Conservation (phyloP, 2,797 vertebrate species). For the Sandelia bainsii region DNA sequence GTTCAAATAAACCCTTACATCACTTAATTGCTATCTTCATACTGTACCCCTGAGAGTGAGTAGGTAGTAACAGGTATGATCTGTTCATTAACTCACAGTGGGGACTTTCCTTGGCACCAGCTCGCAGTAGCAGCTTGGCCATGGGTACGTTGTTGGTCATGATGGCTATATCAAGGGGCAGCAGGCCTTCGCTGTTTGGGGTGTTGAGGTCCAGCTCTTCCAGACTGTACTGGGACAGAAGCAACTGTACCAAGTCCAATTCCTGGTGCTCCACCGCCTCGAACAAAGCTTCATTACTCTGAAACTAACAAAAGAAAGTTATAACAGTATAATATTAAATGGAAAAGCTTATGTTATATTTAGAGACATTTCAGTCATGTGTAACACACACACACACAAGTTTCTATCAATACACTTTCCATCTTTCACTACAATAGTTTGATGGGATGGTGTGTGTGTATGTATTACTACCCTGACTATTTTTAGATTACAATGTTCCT, state of each 20-base stretch:
- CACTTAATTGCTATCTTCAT: neutral
- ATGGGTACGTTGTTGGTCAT: constrained; percentile 96
- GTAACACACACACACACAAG: neutral
- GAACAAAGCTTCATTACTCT: constrained; percentile 90
- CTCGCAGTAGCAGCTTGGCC: constrained; percentile 88
- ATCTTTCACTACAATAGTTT: neutral
- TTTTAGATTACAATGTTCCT: constrained; percentile 65
- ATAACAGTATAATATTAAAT: neutral
- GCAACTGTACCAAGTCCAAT: constrained; percentile 89
- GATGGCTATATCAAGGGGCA: constrained; percentile 92
- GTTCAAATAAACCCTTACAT: no score
- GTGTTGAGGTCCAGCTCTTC: constrained; percentile 95
- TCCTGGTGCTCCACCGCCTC: constrained; percentile 95
- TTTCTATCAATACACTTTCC: constrained; percentile 5
- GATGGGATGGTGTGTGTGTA: neutral
- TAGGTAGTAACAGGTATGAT: neutral
- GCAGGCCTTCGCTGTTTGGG: constrained; percentile 93
- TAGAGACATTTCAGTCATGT: constrained; percentile 1
- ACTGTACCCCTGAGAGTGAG: neutral
- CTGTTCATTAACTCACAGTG: constrained; percentile 89
- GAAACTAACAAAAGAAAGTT: constrained; percentile 80
- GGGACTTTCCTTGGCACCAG: constrained; percentile 93
- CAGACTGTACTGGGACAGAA: constrained; percentile 90
- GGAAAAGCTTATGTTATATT: neutral
- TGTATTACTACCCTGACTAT: constrained; percentile 38